Conservation (phyloP, 2,888 invertebrate genomes). For the Athalia rosae region DNA sequence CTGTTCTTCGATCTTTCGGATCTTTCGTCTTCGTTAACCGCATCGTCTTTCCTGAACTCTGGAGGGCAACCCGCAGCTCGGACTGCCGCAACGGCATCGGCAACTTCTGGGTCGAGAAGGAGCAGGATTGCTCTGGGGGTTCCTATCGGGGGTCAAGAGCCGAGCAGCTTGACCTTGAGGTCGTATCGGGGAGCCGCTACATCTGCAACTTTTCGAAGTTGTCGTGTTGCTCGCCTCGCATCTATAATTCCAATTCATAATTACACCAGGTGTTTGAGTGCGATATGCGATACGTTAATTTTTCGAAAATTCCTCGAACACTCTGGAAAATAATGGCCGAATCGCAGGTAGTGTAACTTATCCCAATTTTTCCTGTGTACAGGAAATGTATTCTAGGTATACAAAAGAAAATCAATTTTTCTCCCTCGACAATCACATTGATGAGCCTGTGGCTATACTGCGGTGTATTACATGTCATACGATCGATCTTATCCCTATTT, state of each 20-base stretch:
- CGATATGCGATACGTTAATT: no score
- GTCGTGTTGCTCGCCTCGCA: constrained; percentile 9
- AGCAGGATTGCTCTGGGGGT: constrained; percentile 1
- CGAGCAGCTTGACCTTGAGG: neutral
- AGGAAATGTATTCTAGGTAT: no score
- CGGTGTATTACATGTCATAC: no score
- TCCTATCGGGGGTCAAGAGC: neutral
- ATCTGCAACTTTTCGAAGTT: constrained; percentile 16
- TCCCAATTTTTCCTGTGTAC: no score
- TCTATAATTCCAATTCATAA: neutral
- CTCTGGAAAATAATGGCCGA: no score
- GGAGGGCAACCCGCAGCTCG: constrained; percentile 20
- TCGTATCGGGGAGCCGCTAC: constrained; percentile 8
- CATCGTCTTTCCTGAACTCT: constrained; percentile 24
- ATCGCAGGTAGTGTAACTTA: no score
- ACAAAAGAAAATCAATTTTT: no score
- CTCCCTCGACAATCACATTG: no score
- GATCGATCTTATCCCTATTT: no score
- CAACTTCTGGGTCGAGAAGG: constrained; percentile 22
- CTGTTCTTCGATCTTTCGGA: neutral
- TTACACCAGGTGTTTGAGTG: no score
- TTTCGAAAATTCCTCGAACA: no score
- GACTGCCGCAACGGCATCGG: constrained; percentile 35
- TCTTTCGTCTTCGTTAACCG: neutral
- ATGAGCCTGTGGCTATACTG: no score